phyloP scores from a whole-genome alignment of 2,113 vertebrate genomes.

The Leuciscus idus region DNA sequence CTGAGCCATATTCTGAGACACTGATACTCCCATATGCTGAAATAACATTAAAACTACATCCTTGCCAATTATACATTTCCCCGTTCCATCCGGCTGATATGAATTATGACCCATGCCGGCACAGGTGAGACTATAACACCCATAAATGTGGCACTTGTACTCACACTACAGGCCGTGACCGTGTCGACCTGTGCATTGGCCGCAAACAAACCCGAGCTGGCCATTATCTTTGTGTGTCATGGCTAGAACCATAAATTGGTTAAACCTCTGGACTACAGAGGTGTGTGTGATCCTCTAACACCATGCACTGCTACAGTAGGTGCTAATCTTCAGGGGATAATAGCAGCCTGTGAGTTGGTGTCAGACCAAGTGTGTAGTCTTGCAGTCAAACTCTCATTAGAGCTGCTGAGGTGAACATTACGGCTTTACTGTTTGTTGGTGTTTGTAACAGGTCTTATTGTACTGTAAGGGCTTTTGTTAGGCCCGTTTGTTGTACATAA shows the following conservation, averaged over 20 bases:
- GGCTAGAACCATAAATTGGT: conserved; percentile 24
- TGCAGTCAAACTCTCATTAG: conserved; percentile 19
- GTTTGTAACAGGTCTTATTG: neutral
- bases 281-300: conserved; percentile 18
- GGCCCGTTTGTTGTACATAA: conserved; percentile 1
- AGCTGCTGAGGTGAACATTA: neutral
- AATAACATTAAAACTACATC: neutral
- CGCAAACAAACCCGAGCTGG: neutral
- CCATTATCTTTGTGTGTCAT: conserved; percentile 29
- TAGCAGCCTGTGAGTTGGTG: conserved; percentile 3
- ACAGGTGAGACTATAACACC: conserved; percentile 3
- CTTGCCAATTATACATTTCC: conserved; percentile 19
- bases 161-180: conserved; percentile 2
- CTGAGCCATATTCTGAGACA: conserved; percentile 9
- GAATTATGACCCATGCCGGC: neutral
- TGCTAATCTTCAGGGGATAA: conserved; percentile 28
- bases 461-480: neutral
- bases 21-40: neutral
- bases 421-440: neutral
- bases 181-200: neutral
- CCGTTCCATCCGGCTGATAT: neutral
- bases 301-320: neutral
- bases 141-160: neutral
- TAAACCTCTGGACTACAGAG: neutral
- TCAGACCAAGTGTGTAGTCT: neutral